phyloP scores from a whole-genome alignment of 2,797 vertebrate genomes.

The Echeneis naucrates region DNA sequence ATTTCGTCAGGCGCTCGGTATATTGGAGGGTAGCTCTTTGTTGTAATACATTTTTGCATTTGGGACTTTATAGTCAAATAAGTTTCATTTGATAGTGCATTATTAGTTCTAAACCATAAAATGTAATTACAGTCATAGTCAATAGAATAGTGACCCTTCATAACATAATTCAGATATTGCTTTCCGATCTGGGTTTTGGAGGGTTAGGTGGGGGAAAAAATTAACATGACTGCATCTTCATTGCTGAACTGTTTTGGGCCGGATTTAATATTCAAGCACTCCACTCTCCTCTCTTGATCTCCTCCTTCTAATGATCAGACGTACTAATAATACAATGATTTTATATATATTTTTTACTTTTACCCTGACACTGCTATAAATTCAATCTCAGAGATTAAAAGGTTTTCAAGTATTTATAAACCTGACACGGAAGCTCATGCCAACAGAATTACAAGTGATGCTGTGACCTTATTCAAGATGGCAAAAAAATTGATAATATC shows the following conservation, averaged over 20 bases:
- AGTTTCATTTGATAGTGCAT: conserved; percentile 69
- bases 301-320: conserved; percentile 40
- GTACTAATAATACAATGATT: conserved; percentile 67
- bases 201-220: conserved; percentile 15
- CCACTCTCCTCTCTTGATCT: conserved; percentile 1
- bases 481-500: conserved; percentile 43
- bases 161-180: conserved; percentile 76
- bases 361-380: conserved; percentile 48
- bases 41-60: conserved; percentile 60
- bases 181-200: conserved; percentile 56
- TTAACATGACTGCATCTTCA: conserved; percentile 43
- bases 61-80: conserved; percentile 72
- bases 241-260: conserved; percentile 60
- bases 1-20: conserved; percentile 47
- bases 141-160: conserved; percentile 64
- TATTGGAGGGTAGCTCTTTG: conserved; percentile 54
- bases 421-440: conserved; percentile 51
- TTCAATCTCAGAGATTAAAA: conserved; percentile 75
- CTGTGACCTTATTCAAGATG: conserved; percentile 65
- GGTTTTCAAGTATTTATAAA: conserved; percentile 76
- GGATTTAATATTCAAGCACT: conserved; percentile 60
- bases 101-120: conserved; percentile 74
- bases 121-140: conserved; percentile 76
- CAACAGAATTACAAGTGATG: conserved; percentile 61
- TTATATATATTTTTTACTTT: conserved; percentile 55